Percentiles rank a stretch among this genome's conserved stretches.
phyloP scores from a whole-genome alignment of 2,113 vertebrate genomes.

The Gasterosteus nipponicus region DNA sequence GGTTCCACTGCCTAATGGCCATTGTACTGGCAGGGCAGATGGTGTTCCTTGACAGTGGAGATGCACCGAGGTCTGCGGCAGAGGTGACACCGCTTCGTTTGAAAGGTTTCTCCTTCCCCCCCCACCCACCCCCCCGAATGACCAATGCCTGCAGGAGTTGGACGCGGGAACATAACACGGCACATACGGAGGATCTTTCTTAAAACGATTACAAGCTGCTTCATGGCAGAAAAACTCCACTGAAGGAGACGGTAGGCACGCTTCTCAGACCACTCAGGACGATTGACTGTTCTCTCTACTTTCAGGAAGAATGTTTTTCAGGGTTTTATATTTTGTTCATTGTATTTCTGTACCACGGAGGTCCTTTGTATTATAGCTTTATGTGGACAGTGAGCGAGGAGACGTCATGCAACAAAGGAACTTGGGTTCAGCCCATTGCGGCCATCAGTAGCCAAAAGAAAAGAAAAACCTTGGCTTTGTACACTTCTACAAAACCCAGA shows the following conservation, averaged over 20 bases:
- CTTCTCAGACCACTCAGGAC: not conserved
- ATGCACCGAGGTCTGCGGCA: conserved; percentile 31
- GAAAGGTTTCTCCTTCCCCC: not conserved
- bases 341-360: not conserved
- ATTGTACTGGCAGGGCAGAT: conserved; percentile 67
- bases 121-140: not conserved
- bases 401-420: not conserved
- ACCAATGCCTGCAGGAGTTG: conserved; percentile 29
- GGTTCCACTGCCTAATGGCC: conserved; percentile 68
- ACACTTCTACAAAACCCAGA: too few relatives aligned
- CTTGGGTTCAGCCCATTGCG: too few relatives aligned
- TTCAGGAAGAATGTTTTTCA: not conserved
- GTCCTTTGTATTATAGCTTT: not conserved
- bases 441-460: too few relatives aligned
- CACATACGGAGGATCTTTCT: not conserved
- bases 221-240: not conserved
- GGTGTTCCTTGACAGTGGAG: conserved; percentile 53
- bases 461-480: too few relatives aligned
- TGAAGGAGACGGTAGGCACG: not conserved
- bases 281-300: not conserved
- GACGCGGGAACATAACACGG: not conserved
- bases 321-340: conserved; percentile 7
- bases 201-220: not conserved
- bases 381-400: not conserved
- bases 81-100: conserved; percentile 37